These are phyloP conservation scores for Mizuhopecten yessoensis DNA, from an alignment of 1,140 invertebrate species.

Conservation along the genomic window DNA sequence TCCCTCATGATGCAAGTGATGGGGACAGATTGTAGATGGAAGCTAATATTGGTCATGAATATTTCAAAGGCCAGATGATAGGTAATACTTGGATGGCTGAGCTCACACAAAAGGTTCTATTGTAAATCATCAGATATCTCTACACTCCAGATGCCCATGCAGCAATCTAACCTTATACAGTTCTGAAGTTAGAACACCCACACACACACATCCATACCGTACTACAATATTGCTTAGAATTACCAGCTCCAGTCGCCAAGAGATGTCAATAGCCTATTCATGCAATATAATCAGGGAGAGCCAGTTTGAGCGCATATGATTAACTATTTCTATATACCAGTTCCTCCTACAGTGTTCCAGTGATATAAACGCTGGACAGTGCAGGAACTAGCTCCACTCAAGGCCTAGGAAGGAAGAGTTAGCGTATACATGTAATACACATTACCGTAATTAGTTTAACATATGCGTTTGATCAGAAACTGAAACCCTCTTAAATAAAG, in stretches of 20 bases:
- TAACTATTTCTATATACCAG: too few relatives aligned
- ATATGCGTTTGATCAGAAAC: too few relatives aligned
- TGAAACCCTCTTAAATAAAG: too few relatives aligned
- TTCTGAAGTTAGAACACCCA: background rate
- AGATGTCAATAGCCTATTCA: constrained; percentile 10
- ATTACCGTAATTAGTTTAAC: too few relatives aligned
- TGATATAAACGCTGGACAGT: too few relatives aligned
- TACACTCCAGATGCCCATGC: background rate
- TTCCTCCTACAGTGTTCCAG: too few relatives aligned
- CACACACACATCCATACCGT: background rate
- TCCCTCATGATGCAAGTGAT: background rate
- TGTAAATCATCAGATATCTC: background rate
- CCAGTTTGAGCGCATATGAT: background rate
- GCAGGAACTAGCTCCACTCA: too few relatives aligned
- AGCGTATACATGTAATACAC: too few relatives aligned
- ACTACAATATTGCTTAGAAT: background rate
- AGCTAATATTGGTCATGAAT: background rate
- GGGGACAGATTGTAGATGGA: background rate
- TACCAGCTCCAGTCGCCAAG: background rate
- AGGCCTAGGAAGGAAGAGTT: too few relatives aligned
- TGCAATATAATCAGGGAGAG: background rate
- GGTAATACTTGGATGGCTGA: background rate
- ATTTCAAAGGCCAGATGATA: background rate
- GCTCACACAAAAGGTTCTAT: background rate
- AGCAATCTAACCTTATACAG: background rate